A percentile compares a stretch with the other conserved stretches of the same genome.
Evolutionary conservation across 2,888 invertebrate species (phyloP).

Genomic region (Diachrysia chrysitis): DNA sequence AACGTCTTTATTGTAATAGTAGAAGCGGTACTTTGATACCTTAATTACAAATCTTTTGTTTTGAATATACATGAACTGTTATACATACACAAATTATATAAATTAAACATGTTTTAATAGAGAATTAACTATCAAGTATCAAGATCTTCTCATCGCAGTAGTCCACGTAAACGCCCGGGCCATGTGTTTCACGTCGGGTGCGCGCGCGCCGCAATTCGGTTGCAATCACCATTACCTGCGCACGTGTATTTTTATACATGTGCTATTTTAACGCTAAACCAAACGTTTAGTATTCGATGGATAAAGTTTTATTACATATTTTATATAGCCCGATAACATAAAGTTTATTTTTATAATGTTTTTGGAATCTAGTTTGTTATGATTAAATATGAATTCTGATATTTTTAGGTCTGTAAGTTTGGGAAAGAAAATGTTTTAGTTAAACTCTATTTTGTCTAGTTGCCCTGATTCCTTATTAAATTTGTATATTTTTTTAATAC

Average conservation of each 20-base stretch:
- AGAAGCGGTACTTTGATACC: too few species aligned
- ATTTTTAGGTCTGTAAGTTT: slow-evolving; percentile 18
- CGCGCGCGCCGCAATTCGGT: slow-evolving; percentile 80
- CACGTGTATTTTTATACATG: slow-evolving; percentile 80
- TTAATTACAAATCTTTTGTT: too few species aligned
- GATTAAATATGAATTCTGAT: slow-evolving; percentile 27
- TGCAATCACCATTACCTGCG: slow-evolving; percentile 82
- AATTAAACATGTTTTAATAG: too few species aligned
- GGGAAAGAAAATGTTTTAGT: slow-evolving; percentile 11
- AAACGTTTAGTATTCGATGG: slow-evolving; percentile 58
- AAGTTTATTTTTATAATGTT: slow-evolving; percentile 49
- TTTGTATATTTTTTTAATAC: too few species aligned
- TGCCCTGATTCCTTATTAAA: not conserved
- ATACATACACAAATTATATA: too few species aligned
- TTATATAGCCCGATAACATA: slow-evolving; percentile 56
- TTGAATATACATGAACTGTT: too few species aligned
- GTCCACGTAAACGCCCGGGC: slow-evolving; percentile 68
- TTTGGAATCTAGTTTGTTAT: slow-evolving; percentile 38
- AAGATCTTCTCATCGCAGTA: slow-evolving; percentile 52
- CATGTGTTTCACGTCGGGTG: slow-evolving; percentile 82
- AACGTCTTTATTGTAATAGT: too few species aligned
- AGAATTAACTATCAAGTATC: slow-evolving; percentile 62
- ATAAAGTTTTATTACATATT: slow-evolving; percentile 68
- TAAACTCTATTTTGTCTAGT: not conserved
- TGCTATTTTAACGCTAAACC: slow-evolving; percentile 70